A percentile compares a stretch with the other conserved stretches of the same genome.
These are phyloP conservation scores for Falco novaeseelandiae DNA, from an alignment of 2,797 vertebrate species.

Conservation along the genomic window DNA sequence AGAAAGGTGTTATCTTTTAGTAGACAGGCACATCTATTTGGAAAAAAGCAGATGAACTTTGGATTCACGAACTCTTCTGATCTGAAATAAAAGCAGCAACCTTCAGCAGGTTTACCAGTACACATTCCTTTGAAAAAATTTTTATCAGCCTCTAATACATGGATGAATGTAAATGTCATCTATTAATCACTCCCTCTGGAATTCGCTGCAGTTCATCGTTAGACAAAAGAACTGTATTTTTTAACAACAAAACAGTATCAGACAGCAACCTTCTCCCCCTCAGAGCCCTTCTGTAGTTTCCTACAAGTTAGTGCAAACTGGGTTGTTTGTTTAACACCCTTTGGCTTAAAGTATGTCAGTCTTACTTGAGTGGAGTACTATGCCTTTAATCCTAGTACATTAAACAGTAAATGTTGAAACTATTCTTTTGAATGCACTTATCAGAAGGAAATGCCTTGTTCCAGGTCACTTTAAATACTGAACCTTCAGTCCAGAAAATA, in stretches of 20 bases:
- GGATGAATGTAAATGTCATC: background rate
- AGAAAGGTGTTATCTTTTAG: background rate
- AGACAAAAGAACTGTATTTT: conserved; percentile 3
- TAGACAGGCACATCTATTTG: background rate
- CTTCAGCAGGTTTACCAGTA: background rate
- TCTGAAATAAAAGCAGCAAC: background rate
- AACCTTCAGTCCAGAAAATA: background rate
- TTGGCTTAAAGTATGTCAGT: background rate
- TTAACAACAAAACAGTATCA: background rate
- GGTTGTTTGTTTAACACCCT: background rate
- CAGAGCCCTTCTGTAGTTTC: background rate
- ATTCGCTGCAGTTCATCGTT: background rate
- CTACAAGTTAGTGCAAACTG: background rate
- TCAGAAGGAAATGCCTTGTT: background rate
- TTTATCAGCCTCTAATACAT: background rate
- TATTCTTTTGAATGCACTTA: background rate
- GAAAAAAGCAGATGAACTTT: background rate
- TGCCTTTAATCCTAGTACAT: background rate
- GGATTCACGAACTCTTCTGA: background rate
- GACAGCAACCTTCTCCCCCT: background rate
- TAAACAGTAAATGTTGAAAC: background rate
- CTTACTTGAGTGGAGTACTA: background rate
- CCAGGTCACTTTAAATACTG: background rate
- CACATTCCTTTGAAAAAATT: background rate
- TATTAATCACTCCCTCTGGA: background rate